phyloP scores from a whole-genome alignment of 2,797 vertebrate species.

The Luscinia megarhynchos region DNA sequence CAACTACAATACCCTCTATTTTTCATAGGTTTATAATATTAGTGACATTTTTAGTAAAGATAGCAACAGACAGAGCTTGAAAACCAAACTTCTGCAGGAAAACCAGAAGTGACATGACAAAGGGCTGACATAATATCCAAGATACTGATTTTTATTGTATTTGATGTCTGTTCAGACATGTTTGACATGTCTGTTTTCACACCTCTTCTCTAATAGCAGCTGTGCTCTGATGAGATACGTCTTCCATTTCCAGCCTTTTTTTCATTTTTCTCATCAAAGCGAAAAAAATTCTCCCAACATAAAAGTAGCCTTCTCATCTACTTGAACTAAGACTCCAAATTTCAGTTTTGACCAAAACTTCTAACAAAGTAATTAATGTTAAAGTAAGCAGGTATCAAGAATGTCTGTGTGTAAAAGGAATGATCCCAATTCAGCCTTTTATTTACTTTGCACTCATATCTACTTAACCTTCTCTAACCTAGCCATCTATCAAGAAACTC shows the following conservation, averaged over 20 bases:
- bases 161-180: neutral
- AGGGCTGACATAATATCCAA: neutral
- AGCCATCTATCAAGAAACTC: neutral
- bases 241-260: neutral
- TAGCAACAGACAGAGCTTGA: neutral
- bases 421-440: neutral
- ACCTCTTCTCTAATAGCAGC: neutral
- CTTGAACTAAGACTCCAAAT: neutral
- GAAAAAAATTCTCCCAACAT: neutral
- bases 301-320: neutral
- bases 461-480: conserved; percentile 19
- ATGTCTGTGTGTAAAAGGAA: neutral
- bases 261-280: neutral
- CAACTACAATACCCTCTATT: no score
- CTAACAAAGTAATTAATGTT: neutral
- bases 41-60: neutral
- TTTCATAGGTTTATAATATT: neutral
- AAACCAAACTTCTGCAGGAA: neutral
- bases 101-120: neutral
- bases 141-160: neutral
- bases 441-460: neutral
- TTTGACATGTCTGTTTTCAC: neutral
- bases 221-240: neutral
- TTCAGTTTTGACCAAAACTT: neutral
- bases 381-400: neutral